Base-by-base conservation (phyloP, 1,140 invertebrate species). In the Sesamia nonagrioides region DNA sequence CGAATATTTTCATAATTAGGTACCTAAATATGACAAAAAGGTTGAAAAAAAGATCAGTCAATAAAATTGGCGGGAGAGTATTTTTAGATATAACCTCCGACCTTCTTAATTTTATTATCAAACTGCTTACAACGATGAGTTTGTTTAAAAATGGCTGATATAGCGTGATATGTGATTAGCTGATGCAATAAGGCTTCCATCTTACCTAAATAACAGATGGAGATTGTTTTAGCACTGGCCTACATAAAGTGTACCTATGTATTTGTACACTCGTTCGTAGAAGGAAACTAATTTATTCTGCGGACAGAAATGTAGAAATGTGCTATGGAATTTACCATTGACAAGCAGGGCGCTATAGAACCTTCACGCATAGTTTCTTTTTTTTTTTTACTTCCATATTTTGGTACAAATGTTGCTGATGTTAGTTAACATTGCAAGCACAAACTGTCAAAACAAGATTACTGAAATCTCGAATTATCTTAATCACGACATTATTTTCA, bases 101-200 rank as follows among this genome's bases (percentile, higher is more conserved):
- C 45, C 9, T 60, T 33, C 56, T 33, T 56, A 15, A 54, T 18
- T 60, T 60, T 33, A 15, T 21, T 27, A 56, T 21, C 17, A 17
- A n/a, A 40, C 60, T 15, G 15, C 37, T 11, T 7, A 17, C 61
- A 18, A n/a, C 61, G 42, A 69, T 21, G 42, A 33, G 1, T 69
- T 50, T 68, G 66, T 50, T 48, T 69, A 69, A 69, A 40, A 11
- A 2, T 6, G 13, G 15, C 17, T 35, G 60, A 61, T 61, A 61
- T 37, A 61, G n/a, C 9, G 33, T 15, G 5, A 21, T 37, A 69
- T 18, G 50, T 69, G 45, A 48, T 69, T 48, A 50, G 21, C 13
- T 48, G 61, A 42, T 50, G 73, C 73, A 75, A 75, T 63, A 75
- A 63, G 35, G 71, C 71, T 40, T 21, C 18, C 18, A 37, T 73